Evolutionary conservation across 1,140 invertebrate species (phyloP), one percentile per base, ranked within the genome.

Genomic region (Triops cancriformis): DNA sequence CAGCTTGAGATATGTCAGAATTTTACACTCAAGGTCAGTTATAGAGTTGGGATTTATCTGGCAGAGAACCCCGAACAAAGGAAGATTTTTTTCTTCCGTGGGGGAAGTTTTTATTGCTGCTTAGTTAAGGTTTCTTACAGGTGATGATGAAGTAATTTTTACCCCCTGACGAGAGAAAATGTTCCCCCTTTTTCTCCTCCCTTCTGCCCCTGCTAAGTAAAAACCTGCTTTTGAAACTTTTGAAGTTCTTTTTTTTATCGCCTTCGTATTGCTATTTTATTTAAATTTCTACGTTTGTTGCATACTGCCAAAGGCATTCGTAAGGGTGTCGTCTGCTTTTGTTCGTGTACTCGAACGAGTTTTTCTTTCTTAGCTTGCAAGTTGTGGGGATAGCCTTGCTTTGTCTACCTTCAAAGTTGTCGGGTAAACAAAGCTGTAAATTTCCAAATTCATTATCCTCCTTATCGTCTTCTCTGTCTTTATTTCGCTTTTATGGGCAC

Each of bases 291-390:
- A 64, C n/a, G 0, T n/a, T 64, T 64, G n/a, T 64, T 64, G 4
- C 51, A 64, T 14, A 23, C 23, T 64, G 51, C 51, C 51, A 6
- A 64, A 64, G n/a, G 51, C 51, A 64, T 64, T 64, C 23, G 14
- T 23, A 64, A 64, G 51, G 14, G 51, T 64, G 51, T 64, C 45
- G 45, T 64, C 51, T 64, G 51, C 51, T 64, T 64, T 64, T 23
- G 51, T 64, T 64, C 51, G 51, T 64, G 51, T 64, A 64, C 51
- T 64, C 31, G 51, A 64, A 64, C 51, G 51, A 64, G n/a, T 64
- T 64, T 64, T 1, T 64, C 23, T 3, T 64, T 64, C 18, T 18
- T 18, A 18, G 51, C 51, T n/a, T 64, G 51, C 31, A 37, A 37
- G 31, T 7, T 37, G 31, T 37, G 31, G 31, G 51, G 23, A 64